These are phyloP conservation scores for Tupiocoris notatus DNA, from an alignment of 2,888 invertebrate genomes.

Conservation along the genomic window DNA sequence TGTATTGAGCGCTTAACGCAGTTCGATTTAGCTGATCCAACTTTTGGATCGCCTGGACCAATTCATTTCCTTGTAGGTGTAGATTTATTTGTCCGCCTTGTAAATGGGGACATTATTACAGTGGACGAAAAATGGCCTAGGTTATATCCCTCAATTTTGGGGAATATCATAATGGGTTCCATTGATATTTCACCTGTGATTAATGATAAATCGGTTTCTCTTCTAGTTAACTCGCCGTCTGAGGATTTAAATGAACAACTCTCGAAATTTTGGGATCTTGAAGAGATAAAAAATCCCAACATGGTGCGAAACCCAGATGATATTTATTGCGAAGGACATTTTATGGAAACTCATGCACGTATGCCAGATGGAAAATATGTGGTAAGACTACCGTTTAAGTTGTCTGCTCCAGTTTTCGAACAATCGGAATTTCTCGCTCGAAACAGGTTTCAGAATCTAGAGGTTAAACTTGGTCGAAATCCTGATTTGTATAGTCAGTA, in stretches of 20 bases:
- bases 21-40: neutral
- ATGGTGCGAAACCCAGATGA: neutral
- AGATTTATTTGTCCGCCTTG: neutral
- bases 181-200: neutral
- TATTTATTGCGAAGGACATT: neutral
- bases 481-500: neutral
- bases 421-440: neutral
- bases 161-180: slow-evolving; percentile 2
- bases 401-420: neutral
- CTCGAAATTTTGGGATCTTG: neutral
- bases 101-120: neutral
- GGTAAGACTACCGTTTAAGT: neutral
- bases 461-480: neutral
- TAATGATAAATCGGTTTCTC: neutral
- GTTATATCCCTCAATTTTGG: slow-evolving; percentile 2
- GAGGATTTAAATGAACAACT: neutral
- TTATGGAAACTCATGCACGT: neutral
- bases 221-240: neutral
- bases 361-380: neutral
- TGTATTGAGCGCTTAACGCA: neutral
- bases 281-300: neutral
- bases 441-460: neutral
- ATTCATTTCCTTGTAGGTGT: neutral
- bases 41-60: neutral
- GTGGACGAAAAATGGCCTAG: neutral